phyloP scores from a whole-genome alignment of 2,797 vertebrate genomes.

The Picus viridis region DNA sequence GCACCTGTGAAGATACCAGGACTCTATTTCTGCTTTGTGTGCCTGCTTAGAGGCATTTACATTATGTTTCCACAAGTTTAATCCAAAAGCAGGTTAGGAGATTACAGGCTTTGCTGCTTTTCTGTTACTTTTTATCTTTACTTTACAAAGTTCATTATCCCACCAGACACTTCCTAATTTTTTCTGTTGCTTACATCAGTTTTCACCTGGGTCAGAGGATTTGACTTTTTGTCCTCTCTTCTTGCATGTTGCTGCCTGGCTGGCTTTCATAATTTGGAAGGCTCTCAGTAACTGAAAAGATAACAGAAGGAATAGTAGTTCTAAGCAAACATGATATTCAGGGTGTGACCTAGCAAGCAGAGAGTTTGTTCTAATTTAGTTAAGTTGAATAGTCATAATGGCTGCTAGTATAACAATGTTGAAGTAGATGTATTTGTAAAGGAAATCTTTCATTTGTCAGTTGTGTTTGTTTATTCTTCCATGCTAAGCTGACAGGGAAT shows the following conservation, averaged over 20 bases:
- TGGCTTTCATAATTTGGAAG: neutral
- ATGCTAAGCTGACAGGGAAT: neutral
- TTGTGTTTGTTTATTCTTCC: neutral
- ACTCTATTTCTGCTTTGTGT: neutral
- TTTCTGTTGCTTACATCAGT: neutral
- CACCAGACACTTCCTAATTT: neutral
- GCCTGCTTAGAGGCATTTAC: neutral
- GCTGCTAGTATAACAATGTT: neutral
- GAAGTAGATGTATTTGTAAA: neutral
- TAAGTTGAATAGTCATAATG: neutral
- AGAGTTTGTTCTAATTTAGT: neutral
- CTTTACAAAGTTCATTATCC: neutral
- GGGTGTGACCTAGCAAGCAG: neutral
- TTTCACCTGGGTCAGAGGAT: neutral
- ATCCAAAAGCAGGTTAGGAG: neutral
- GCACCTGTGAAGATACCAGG: neutral
- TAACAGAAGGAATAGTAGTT: neutral
- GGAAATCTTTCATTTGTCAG: neutral
- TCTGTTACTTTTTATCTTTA: neutral
- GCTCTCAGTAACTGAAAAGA: neutral
- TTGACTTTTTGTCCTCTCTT: neutral
- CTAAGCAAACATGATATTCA: neutral
- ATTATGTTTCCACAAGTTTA: neutral
- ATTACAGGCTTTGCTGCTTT: neutral
- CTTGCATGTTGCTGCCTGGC: neutral